Conservation (phyloP, 2,797 vertebrate species). For the Typhlichthys subterraneus region DNA sequence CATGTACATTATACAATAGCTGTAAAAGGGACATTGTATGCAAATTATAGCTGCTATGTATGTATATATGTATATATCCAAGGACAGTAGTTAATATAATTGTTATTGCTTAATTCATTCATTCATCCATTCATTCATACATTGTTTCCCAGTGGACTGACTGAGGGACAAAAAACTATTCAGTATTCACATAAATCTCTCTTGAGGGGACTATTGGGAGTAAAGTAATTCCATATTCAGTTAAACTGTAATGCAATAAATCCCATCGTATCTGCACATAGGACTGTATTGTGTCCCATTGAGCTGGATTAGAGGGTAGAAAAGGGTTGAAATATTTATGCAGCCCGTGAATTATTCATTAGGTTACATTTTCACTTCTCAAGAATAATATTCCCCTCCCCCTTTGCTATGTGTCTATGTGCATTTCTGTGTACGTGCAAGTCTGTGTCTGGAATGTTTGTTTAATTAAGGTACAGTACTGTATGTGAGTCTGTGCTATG, state of each 20-base stretch:
- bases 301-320: conserved; percentile 62
- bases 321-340: conserved; percentile 73
- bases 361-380: conserved; percentile 66
- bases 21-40: no score
- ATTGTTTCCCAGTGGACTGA: not conserved
- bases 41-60: no score
- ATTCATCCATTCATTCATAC: conserved; percentile 2
- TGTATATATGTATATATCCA: no score
- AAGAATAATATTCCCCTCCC: conserved; percentile 68
- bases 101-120: not conserved
- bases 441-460: conserved; percentile 40
- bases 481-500: conserved; percentile 9
- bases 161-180: conserved; percentile 6
- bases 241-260: conserved; percentile 57
- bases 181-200: conserved; percentile 41
- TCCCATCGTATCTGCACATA: conserved; percentile 48
- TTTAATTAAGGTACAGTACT: not conserved
- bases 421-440: conserved; percentile 45
- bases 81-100: no score
- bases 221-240: conserved; percentile 51
- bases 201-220: conserved; percentile 31
- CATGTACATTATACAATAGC: no score
- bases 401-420: conserved; percentile 50
- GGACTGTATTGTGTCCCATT: conserved; percentile 45
- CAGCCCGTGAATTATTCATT: conserved; percentile 74